A percentile compares a stretch with the other conserved stretches of the same genome.
Evolutionary conservation across 2,888 invertebrate genomes (phyloP).

Genomic region (Platerodrilus igneus): DNA sequence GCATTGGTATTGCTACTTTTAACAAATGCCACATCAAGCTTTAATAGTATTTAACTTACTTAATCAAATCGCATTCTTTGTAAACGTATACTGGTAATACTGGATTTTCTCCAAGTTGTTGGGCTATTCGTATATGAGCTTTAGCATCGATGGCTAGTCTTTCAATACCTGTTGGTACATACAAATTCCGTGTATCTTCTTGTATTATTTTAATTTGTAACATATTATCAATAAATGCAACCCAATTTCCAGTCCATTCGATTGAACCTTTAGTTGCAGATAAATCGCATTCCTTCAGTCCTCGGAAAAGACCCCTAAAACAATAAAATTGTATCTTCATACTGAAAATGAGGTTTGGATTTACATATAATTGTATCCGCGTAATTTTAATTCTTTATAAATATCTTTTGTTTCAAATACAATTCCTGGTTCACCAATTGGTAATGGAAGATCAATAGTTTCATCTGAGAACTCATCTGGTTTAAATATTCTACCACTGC

Average conservation of each 20-base stretch:
- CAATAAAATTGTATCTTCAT: not conserved
- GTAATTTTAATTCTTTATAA: constrained; percentile 58
- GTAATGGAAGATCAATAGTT: not conserved
- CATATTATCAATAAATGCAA: constrained; percentile 83
- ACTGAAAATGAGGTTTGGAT: not conserved
- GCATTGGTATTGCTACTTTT: too few relatives aligned
- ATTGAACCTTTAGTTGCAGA: constrained; percentile 49
- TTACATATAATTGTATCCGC: constrained; percentile 58
- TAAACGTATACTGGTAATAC: constrained; percentile 42
- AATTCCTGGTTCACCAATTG: not conserved
- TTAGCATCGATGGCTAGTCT: constrained; percentile 22
- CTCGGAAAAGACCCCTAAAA: constrained; percentile 33
- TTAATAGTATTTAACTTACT: constrained; percentile 27
- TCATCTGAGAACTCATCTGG: constrained; percentile 5
- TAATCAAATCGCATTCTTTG: constrained; percentile 39
- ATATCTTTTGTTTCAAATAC: constrained; percentile 8
- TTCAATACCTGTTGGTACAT: constrained; percentile 57
- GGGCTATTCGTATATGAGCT: constrained; percentile 23
- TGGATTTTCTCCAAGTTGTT: constrained; percentile 33
- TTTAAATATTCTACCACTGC: constrained; percentile 2
- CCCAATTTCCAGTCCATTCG: constrained; percentile 79
- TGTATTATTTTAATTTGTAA: constrained; percentile 74
- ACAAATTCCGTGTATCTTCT: constrained; percentile 61
- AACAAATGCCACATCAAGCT: not conserved
- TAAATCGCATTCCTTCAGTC: constrained; percentile 25